Base-by-base conservation (phyloP, 2,888 invertebrate genomes). In the Isotomurus palustris region DNA sequence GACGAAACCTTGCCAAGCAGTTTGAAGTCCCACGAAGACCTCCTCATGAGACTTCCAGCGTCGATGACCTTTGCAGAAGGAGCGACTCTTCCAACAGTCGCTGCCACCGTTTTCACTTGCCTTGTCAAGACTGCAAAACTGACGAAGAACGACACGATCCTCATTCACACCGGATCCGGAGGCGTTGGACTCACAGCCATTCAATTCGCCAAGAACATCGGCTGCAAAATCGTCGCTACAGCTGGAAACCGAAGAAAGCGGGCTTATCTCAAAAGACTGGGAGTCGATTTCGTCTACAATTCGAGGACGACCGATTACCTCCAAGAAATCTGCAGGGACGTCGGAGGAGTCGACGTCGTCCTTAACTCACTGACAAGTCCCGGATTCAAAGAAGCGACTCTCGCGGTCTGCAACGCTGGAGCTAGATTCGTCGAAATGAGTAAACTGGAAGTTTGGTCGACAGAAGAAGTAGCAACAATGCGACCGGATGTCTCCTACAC, bases 361-460 rank as follows among this genome's bases (percentile, higher is more conserved):
- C 53, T 64, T 0, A 60, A 60, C 28, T 53, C 52, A 3, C 24
- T 60, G 8, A 60, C 60, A 3, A 55, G 60, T 21, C 53, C 57
- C 1, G 57, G 60, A 17, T 63, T 64, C 28, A 64, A 64, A 28
- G 64, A 64, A 28, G 60, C 60, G 1, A 41, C 60, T 1, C 40
- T 64, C 1, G 36, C 50, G n/a, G 51, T 45, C n/a, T 58, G 58
- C 24, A 41, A 21, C 2, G 22, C 29, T 14, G 49, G 45, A 8
- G 64, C 58, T 3, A 17, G 58, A 21, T 64, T 64, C 49, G 43
- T 64, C 19, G 64, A 64, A 56, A 64, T 64, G 60, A 56, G 60
- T n/a, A 60, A 58, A 32, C 29, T 64, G 5, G 47, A 41, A 3
- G 51, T 58, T 35, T 64, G 58, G 58, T 43, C 38, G 12, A 32